phyloP scores from a whole-genome alignment of 2,888 invertebrate genomes.

The Chrysotoxum bicinctum region DNA sequence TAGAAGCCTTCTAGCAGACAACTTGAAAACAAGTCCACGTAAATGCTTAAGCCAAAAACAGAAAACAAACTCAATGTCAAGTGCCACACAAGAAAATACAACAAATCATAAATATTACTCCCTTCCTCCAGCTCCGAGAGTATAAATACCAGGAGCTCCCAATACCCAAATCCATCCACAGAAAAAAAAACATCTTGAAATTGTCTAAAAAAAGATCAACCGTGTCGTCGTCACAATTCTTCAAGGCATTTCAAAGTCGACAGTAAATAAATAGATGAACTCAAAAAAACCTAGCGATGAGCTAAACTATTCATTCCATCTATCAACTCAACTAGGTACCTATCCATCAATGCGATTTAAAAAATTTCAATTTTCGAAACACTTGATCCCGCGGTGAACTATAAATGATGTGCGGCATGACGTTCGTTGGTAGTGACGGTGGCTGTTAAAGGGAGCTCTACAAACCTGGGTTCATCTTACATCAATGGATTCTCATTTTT shows the following conservation, averaged over 20 bases:
- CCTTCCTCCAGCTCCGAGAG: too few relatives aligned
- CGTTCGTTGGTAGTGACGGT: background rate
- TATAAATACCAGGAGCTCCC: too few relatives aligned
- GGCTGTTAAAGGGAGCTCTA: too few relatives aligned
- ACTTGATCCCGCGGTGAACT: conserved; percentile 1
- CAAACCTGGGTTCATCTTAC: conserved; percentile 6
- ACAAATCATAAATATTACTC: too few relatives aligned
- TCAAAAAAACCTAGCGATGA: too few relatives aligned
- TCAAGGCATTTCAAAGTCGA: background rate
- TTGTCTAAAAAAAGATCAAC: background rate
- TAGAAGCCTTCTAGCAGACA: too few relatives aligned
- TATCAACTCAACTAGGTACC: background rate
- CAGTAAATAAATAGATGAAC: background rate
- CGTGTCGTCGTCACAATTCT: background rate
- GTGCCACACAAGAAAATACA: too few relatives aligned
- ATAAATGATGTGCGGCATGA: background rate
- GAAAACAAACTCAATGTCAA: too few relatives aligned
- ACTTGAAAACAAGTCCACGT: too few relatives aligned
- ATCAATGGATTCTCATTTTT: background rate
- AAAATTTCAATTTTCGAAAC: background rate
- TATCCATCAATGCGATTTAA: background rate
- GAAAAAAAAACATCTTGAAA: background rate
- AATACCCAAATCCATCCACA: background rate
- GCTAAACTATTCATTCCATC: background rate
- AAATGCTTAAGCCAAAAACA: too few relatives aligned